Evolutionary conservation across 2,888 invertebrate genomes (phyloP), one percentile per base, ranked within the genome.

Genomic region (Diplazon laetatorius): DNA sequence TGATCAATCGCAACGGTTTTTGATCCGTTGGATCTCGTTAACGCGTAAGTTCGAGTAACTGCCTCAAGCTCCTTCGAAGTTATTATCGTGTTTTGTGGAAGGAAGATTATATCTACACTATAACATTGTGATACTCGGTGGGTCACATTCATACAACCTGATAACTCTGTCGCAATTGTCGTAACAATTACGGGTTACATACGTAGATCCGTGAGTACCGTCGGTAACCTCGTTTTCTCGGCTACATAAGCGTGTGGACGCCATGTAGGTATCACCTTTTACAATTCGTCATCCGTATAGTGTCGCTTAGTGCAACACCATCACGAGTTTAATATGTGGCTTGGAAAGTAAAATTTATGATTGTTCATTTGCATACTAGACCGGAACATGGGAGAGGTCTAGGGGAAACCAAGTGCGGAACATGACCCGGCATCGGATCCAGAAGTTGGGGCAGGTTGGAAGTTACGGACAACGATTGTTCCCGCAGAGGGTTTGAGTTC

Each of bases 341-440:
- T 79, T 55, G 71, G 69, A 68, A 76, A 79, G 78, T 72, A 57
- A 60, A 79, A 79, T 79, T 79, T 79, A 79, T 76, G 79, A 76
- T 69, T 69, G 57, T n/a, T 62, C 79, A 76, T 78, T 78, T 71
- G 63, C 79, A 79, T 79, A 79, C 76, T 63, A 76, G 76, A 79
- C 63, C 48, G 46, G 20, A 37, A 69, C 44, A 46, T 42, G 66
- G 22, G 42, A 12, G 18, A 30, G 55, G 70, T 18, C 16, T n/a
- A n/a, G n/a, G 39, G 44, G 39, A 46, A 14, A n/a, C n/a, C 12
- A 48, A 42, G 60, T 66, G 55, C 46, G 35, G 16, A 42, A 52
- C 44, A 44, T 59, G 50, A 30, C 20, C 48, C 14, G 52, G 14
- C 37, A 22, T 69, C 55, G 70, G 42, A 25, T 46, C 37, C 66